phyloP scores from a whole-genome alignment of 2,113 vertebrate species.

The Madoqua kirkii region DNA sequence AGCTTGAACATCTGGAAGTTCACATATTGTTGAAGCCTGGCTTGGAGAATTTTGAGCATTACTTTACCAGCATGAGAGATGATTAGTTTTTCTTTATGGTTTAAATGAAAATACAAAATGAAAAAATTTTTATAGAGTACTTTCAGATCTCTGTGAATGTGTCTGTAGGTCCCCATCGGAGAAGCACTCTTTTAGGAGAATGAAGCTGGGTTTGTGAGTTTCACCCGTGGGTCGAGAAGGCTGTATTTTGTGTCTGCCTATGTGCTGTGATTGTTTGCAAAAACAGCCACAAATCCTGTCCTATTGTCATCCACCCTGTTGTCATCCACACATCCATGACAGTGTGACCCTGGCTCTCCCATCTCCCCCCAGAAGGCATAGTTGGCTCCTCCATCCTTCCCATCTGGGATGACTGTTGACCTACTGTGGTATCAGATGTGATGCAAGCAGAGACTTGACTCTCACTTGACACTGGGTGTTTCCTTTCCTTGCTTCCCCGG shows the following conservation, averaged over 20 bases:
- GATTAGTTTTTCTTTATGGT: neutral
- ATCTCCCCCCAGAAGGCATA: neutral
- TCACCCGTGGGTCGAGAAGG: fast-evolving
- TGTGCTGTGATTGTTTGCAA: neutral
- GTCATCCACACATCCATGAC: no score
- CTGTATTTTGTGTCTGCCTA: fast-evolving
- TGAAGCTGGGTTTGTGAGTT: neutral
- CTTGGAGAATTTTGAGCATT: neutral
- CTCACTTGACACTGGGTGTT: neutral
- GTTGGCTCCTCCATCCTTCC: neutral
- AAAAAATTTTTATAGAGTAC: neutral
- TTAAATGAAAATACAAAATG: neutral
- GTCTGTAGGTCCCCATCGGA: neutral
- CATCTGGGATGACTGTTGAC: fast-evolving
- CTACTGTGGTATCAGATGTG: neutral
- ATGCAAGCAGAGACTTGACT: neutral
- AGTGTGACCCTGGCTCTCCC: fast-evolving
- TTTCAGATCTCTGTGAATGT: neutral
- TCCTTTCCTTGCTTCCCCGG: neutral
- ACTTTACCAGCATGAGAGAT: neutral
- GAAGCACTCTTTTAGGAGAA: neutral
- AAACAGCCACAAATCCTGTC: neutral
- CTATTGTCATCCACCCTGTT: fast-evolving
- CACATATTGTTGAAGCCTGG: neutral
- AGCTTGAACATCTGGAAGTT: neutral